These are phyloP conservation scores for Semnornis frantzii DNA, from an alignment of 2,113 vertebrate genomes.

Conservation along the genomic window DNA sequence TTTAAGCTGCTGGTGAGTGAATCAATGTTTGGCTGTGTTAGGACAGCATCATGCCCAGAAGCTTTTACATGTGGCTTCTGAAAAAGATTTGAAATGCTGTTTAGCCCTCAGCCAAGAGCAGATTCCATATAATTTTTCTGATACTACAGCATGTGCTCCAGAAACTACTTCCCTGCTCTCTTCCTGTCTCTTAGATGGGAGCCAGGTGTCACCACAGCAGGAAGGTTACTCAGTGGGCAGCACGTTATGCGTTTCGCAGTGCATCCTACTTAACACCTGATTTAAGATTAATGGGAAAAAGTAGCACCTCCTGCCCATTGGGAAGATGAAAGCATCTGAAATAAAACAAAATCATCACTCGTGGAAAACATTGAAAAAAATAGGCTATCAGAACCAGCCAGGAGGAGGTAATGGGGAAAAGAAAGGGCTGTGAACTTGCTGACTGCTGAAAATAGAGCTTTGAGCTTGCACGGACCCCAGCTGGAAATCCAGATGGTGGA, in stretches of 20 bases:
- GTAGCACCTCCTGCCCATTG: not conserved
- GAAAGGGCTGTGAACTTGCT: not conserved
- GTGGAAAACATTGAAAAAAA: not conserved
- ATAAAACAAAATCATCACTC: not conserved
- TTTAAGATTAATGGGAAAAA: not conserved
- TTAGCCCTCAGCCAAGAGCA: not conserved
- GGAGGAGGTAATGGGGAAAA: not conserved
- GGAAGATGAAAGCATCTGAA: not conserved
- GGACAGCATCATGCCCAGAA: conserved; percentile 29
- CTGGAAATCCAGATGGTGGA: not conserved
- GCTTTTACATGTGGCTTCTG: not conserved
- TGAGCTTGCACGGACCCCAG: not conserved
- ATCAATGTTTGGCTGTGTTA: conserved; percentile 33
- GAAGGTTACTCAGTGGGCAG: not conserved
- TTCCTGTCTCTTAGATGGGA: not conserved
- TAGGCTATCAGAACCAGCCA: not conserved
- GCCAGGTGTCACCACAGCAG: not conserved
- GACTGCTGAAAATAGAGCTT: not conserved
- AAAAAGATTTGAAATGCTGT: not conserved
- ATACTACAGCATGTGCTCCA: not conserved
- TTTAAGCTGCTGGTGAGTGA: conserved; percentile 8
- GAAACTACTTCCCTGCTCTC: not conserved
- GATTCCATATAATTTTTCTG: not conserved
- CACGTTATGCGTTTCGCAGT: not conserved
- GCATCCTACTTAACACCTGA: not conserved